These are phyloP conservation scores for Pachydiplax longipennis DNA, from an alignment of 2,888 invertebrate species.

Conservation along the genomic window DNA sequence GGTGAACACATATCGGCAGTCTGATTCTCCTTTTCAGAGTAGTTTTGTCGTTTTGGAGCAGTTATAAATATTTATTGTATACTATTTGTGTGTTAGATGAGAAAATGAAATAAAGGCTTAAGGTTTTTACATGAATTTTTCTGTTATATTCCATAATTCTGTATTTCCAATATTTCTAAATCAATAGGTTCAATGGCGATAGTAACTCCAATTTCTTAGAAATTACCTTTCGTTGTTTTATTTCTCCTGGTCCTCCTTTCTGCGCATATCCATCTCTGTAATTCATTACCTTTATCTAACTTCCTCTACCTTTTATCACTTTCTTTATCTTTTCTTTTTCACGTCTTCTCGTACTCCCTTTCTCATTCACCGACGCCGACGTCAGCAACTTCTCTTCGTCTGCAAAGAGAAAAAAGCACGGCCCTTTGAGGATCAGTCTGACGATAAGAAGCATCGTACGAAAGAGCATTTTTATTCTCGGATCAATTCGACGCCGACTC, in stretches of 20 bases:
- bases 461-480: neutral
- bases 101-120: too few species aligned
- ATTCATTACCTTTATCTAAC: neutral
- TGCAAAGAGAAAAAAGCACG: neutral
- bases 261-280: neutral
- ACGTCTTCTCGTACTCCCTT: neutral
- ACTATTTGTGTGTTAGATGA: too few species aligned
- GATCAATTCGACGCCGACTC: neutral
- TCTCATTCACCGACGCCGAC: neutral
- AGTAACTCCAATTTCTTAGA: too few species aligned
- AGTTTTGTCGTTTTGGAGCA: too few species aligned
- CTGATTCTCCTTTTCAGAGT: too few species aligned
- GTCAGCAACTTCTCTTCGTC: neutral
- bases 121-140: too few species aligned
- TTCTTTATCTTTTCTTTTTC: neutral
- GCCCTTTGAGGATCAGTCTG: neutral
- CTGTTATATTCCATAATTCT: too few species aligned
- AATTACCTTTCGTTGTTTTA: too few species aligned
- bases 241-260: neutral
- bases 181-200: too few species aligned
- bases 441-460: neutral
- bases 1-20: too few species aligned
- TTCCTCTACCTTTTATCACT: neutral
- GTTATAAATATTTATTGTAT: too few species aligned
- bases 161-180: too few species aligned